These are phyloP conservation scores for Ceratosolen fusciceps DNA, from an alignment of 1,140 invertebrate species.

Conservation along the genomic window DNA sequence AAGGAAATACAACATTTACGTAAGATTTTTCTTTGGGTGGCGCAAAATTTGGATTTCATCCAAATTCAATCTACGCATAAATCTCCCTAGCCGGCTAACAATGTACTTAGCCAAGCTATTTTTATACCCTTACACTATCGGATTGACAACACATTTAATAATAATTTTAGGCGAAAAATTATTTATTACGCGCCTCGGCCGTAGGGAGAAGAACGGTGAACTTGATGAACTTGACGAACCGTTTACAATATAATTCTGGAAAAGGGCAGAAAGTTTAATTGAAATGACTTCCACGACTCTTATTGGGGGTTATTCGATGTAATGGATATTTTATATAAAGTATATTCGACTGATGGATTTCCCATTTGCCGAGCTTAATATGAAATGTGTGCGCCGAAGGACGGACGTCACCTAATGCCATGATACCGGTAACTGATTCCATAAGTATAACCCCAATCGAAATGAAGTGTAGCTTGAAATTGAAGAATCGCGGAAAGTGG, in stretches of 20 bases:
- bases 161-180: neutral
- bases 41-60: constrained; percentile 10
- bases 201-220: no score
- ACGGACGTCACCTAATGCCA: neutral
- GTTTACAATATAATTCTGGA: no score
- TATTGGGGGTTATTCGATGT: no score
- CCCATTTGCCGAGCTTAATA: no score
- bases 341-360: neutral
- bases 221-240: no score
- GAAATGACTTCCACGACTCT: no score
- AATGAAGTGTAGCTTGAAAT: constrained; percentile 34
- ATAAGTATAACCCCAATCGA: constrained; percentile 33
- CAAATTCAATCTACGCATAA: constrained; percentile 22
- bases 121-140: neutral
- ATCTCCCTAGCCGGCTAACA: neutral
- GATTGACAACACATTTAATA: neutral
- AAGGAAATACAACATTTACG: constrained; percentile 10
- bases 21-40: constrained; percentile 1
- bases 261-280: no score
- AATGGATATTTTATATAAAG: neutral
- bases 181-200: no score
- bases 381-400: neutral
- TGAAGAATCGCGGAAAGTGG: constrained; percentile 27
- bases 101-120: neutral
- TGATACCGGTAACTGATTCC: neutral